Evolutionary conservation across 2,888 invertebrate species (phyloP).

Genomic region (Thymelicus lineola): DNA sequence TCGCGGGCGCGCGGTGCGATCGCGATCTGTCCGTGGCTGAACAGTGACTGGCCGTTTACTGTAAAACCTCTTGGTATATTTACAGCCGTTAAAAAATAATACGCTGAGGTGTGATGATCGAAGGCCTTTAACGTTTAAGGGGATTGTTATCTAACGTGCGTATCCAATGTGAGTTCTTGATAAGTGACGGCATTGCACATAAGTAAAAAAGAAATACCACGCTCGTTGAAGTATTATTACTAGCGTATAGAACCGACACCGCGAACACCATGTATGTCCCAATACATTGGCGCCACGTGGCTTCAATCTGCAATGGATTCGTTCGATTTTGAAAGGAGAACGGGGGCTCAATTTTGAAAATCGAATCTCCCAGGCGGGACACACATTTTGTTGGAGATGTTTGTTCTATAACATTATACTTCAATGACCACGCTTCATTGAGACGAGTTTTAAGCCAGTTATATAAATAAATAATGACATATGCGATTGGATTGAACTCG

Average conservation of each 20-base stretch:
- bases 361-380: too few species aligned
- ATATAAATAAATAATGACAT: too few species aligned
- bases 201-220: neutral
- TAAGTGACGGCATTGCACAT: slow-evolving; percentile 21
- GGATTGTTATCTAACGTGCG: slow-evolving; percentile 68
- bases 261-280: too few species aligned
- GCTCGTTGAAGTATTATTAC: too few species aligned
- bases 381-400: too few species aligned
- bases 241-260: too few species aligned
- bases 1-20: slow-evolving; percentile 64
- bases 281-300: too few species aligned
- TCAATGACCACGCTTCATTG: neutral
- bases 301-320: too few species aligned
- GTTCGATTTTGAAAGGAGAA: too few species aligned
- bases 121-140: slow-evolving; percentile 67
- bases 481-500: too few species aligned
- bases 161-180: slow-evolving; percentile 44
- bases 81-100: slow-evolving; percentile 79
- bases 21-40: slow-evolving; percentile 63
- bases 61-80: slow-evolving; percentile 76
- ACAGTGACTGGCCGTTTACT: slow-evolving; percentile 74
- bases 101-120: slow-evolving; percentile 74
- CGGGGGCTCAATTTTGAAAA: too few species aligned
- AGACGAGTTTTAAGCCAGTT: neutral
- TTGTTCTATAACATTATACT: too few species aligned